Percentiles rank a stretch among this genome's conserved stretches.
Conservation (phyloP, 2,797 vertebrate species). For the Scleropages formosus region DNA sequence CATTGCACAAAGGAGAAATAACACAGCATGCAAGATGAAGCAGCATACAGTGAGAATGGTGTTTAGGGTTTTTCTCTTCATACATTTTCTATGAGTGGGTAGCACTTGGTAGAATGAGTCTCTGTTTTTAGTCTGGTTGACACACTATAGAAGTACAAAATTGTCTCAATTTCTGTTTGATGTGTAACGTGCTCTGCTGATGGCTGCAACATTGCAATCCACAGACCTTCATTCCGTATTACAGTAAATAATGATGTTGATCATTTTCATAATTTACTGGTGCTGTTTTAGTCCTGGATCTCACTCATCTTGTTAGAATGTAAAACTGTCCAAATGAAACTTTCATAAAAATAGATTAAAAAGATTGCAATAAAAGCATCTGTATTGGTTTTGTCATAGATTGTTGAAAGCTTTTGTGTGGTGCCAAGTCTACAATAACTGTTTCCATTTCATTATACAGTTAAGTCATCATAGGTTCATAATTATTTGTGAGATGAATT, state of each 20-base stretch:
- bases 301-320: background rate
- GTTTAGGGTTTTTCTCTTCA: no score
- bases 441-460: background rate
- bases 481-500: conserved; percentile 3
- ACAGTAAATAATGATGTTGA: conserved; percentile 1
- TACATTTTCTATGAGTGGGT: no score
- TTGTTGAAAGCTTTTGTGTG: background rate
- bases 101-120: background rate
- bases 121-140: background rate
- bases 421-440: conserved; percentile 11
- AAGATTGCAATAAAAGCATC: background rate
- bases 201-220: background rate
- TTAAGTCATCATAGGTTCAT: background rate
- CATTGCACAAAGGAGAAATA: no score
- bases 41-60: no score
- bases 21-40: no score
- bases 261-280: background rate
- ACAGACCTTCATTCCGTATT: background rate
- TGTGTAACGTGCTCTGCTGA: conserved; percentile 4
- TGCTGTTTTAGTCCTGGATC: background rate
- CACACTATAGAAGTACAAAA: background rate
- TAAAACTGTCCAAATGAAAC: background rate
- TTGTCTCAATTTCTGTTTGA: background rate
- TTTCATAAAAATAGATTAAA: background rate
- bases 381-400: background rate